Percentiles rank a stretch among this genome's conserved stretches.
Conservation (phyloP, 2,888 invertebrate species). For the Drosophila monieri region DNA sequence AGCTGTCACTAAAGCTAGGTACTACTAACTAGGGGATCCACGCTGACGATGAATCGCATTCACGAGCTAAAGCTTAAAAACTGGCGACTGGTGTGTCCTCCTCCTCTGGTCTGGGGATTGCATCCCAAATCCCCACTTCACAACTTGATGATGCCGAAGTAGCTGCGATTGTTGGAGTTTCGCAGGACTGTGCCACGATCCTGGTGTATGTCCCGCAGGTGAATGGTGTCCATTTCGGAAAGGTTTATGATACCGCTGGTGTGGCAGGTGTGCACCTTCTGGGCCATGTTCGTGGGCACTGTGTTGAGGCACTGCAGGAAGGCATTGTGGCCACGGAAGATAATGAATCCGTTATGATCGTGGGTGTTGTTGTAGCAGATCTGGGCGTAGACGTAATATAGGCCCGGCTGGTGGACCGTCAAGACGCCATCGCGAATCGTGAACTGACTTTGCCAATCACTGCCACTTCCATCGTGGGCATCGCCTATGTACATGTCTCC, state of each 20-base stretch:
- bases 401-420: constrained; percentile 88
- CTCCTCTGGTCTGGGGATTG: not conserved
- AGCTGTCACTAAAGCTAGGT: constrained; percentile 33
- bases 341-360: constrained; percentile 90
- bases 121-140: constrained; percentile 26
- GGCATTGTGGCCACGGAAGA: constrained; percentile 87
- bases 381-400: constrained; percentile 91
- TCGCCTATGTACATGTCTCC: constrained; percentile 82
- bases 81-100: constrained; percentile 22
- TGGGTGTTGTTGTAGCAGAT: constrained; percentile 92
- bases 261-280: constrained; percentile 90
- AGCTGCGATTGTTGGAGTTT: constrained; percentile 90
- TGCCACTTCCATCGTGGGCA: constrained; percentile 85
- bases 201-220: constrained; percentile 87
- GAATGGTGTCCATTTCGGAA: constrained; percentile 87
- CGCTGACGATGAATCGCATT: constrained; percentile 37
- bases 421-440: constrained; percentile 87
- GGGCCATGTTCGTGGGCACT: constrained; percentile 85
- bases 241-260: constrained; percentile 89
- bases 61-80: constrained; percentile 43
- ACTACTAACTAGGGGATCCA: constrained; percentile 40
- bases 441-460: constrained; percentile 87
- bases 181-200: constrained; percentile 83
- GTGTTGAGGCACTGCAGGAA: constrained; percentile 91
- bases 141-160: constrained; percentile 90